Evolutionary conservation across 1,140 invertebrate genomes (phyloP).

Genomic region (Potamilus streckersoni): DNA sequence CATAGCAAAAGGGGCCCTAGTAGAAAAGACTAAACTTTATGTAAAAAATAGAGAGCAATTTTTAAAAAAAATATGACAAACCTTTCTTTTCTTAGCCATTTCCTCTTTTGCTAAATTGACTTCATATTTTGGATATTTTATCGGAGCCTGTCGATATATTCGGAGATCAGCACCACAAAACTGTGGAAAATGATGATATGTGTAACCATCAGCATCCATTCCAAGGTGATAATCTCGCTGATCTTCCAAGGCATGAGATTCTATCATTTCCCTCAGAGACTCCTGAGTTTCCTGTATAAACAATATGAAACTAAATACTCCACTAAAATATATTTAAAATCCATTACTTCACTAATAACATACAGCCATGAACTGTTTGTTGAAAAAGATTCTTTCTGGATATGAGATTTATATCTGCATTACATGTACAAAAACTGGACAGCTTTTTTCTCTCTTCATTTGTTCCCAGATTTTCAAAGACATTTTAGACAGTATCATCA

Average conservation of each 20-base stretch:
- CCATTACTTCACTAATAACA: no score
- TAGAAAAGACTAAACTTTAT: no score
- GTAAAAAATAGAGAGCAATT: no score
- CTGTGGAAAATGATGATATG: slow-evolving; percentile 74
- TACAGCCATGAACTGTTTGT: no score
- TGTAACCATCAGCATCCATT: slow-evolving; percentile 71
- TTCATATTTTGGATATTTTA: slow-evolving; percentile 35
- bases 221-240: slow-evolving; percentile 69
- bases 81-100: slow-evolving; percentile 32
- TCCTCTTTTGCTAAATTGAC: slow-evolving; percentile 13
- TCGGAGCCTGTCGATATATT: slow-evolving; percentile 70
- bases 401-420: no score
- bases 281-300: slow-evolving; percentile 66
- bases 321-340: no score
- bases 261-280: slow-evolving; percentile 66
- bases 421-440: no score
- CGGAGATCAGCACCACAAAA: slow-evolving; percentile 73
- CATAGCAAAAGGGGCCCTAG: no score
- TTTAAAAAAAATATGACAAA: not conserved
- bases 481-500: no score
- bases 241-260: slow-evolving; percentile 61
- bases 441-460: no score
- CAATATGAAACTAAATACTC: slow-evolving; percentile 1
- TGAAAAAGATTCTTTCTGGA: no score
- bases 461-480: no score